These are phyloP conservation scores for Tinea trinotella DNA, from an alignment of 2,888 invertebrate genomes.

Conservation along the genomic window DNA sequence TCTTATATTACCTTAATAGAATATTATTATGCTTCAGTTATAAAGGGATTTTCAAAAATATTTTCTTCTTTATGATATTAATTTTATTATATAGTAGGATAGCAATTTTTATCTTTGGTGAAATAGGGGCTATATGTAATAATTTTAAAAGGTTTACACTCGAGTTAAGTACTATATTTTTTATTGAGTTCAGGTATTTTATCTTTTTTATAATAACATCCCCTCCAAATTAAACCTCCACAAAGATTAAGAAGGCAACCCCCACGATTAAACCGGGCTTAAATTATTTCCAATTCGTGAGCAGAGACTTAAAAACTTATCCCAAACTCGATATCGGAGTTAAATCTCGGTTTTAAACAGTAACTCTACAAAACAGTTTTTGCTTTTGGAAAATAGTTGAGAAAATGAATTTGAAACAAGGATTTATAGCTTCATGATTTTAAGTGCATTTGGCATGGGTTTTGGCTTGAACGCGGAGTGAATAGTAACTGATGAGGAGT, in stretches of 20 bases:
- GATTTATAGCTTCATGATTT: slow-evolving; percentile 1
- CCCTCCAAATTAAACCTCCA: neutral
- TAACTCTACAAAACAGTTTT: neutral
- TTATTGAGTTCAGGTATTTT: too few species aligned
- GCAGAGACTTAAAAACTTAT: slow-evolving; percentile 12
- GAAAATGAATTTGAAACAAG: slow-evolving; percentile 1
- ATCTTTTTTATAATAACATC: neutral
- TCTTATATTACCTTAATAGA: neutral
- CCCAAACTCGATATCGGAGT: neutral
- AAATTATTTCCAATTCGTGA: slow-evolving; percentile 24
- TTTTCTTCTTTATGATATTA: neutral
- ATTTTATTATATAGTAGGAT: too few species aligned
- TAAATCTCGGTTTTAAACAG: slow-evolving; percentile 4
- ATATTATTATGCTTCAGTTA: neutral
- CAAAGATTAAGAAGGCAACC: slow-evolving; percentile 17
- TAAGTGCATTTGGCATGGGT: slow-evolving; percentile 8
- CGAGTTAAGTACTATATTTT: too few species aligned
- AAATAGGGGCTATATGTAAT: too few species aligned
- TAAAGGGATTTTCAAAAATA: neutral
- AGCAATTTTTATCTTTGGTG: too few species aligned
- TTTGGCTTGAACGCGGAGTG: slow-evolving; percentile 29
- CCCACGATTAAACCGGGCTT: slow-evolving; percentile 21
- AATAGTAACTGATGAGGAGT: slow-evolving; percentile 32
- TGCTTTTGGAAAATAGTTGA: neutral
- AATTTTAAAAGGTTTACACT: too few species aligned